phyloP scores from a whole-genome alignment of 2,797 vertebrate genomes.

The Tokudaia muenninki region DNA sequence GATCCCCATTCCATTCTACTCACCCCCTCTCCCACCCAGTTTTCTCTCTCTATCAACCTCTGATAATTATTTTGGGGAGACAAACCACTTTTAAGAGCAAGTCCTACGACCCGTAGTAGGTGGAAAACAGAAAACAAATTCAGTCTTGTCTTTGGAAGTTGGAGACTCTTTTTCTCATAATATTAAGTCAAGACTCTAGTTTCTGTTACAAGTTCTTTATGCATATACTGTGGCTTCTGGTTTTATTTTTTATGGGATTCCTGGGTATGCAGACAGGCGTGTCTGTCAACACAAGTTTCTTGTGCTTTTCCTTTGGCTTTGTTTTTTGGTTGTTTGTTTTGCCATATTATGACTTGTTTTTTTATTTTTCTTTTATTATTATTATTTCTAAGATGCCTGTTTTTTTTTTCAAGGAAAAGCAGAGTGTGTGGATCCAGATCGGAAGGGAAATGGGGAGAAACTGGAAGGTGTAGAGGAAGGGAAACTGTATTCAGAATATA shows the following conservation, averaged over 20 bases:
- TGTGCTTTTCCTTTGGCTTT: background rate
- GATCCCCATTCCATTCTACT: too few species aligned
- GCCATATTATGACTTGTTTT: background rate
- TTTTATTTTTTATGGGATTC: background rate
- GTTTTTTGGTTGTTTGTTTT: background rate
- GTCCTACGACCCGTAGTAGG: background rate
- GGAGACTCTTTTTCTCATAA: background rate
- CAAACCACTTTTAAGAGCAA: background rate
- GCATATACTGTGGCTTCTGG: background rate
- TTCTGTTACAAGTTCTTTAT: background rate
- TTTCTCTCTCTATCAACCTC: too few species aligned
- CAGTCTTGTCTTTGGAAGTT: background rate
- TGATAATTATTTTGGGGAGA: background rate
- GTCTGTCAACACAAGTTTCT: background rate
- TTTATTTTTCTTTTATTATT: background rate
- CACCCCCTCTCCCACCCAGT: too few species aligned
- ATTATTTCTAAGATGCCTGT: background rate
- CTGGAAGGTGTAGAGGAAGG: background rate
- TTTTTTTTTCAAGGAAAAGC: background rate
- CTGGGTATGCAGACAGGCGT: background rate
- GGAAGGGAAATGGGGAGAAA: background rate
- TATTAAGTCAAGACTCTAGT: background rate
- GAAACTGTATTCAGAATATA: background rate
- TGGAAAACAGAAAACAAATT: background rate
- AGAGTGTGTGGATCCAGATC: background rate